Percentiles rank a stretch among this genome's conserved stretches.
These are phyloP conservation scores for Tenthredo scrophulariae DNA, from an alignment of 2,888 invertebrate genomes.

Conservation along the genomic window DNA sequence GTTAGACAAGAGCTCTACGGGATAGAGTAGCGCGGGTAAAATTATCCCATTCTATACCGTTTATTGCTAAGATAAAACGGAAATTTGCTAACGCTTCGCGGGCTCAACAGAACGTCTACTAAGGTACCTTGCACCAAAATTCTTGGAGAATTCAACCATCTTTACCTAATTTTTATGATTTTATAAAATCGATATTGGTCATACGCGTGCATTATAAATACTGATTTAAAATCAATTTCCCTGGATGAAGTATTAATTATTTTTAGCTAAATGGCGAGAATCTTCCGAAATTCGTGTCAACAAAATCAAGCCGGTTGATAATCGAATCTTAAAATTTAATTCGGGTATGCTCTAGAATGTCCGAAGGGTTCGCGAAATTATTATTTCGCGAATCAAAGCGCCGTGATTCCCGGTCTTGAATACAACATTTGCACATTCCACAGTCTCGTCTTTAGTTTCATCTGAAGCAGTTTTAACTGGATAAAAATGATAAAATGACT, in stretches of 20 bases:
- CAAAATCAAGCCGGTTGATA: background rate
- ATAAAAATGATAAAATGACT: background rate
- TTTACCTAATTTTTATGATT: too few species aligned
- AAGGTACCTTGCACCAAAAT: too few species aligned
- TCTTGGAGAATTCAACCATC: too few species aligned
- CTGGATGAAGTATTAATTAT: background rate
- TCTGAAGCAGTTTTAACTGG: background rate
- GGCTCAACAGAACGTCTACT: too few species aligned
- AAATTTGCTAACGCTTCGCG: background rate
- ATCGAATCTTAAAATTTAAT: background rate
- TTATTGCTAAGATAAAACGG: slow-evolving; percentile 21
- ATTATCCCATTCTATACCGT: slow-evolving; percentile 19
- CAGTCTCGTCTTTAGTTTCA: background rate
- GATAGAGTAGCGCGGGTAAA: background rate
- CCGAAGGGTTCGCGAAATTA: background rate
- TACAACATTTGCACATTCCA: background rate
- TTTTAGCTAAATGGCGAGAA: background rate
- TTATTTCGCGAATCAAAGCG: slow-evolving; percentile 2
- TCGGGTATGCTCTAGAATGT: background rate
- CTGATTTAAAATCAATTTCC: background rate
- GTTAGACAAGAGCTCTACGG: background rate
- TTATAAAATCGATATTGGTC: background rate
- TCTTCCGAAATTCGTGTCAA: background rate
- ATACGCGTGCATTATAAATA: too few species aligned
- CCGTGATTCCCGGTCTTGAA: background rate